Percentiles rank a stretch among this genome's conserved stretches.
Conservation (phyloP, 2,888 invertebrate species). For the Megalurothrips usitatus region DNA sequence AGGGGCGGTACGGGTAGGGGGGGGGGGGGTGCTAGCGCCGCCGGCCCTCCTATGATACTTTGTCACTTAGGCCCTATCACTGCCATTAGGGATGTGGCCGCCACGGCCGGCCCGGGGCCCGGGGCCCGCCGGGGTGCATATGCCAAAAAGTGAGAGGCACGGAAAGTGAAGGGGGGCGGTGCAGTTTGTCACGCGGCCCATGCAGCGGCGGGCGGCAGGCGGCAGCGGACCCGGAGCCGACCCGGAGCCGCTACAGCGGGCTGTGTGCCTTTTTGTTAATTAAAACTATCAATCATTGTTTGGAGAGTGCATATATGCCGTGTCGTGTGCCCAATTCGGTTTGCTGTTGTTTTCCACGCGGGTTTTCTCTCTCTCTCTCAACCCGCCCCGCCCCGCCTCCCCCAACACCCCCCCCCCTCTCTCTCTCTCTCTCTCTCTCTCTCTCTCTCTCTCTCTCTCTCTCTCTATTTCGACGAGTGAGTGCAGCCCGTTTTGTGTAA, state of each 20-base stretch:
- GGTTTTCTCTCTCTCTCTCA: background rate
- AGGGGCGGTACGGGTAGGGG: no score
- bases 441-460: background rate
- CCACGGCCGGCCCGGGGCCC: background rate
- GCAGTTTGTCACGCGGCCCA: background rate
- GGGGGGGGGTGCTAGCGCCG: no score
- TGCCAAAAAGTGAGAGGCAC: constrained; percentile 13
- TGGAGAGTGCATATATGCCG: background rate
- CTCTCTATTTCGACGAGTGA: no score
- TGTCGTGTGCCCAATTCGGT: background rate
- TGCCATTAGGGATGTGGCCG: background rate
- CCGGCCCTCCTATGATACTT: background rate
- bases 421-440: background rate
- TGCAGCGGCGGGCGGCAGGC: no score
- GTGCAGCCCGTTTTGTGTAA: background rate
- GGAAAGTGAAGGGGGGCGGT: background rate
- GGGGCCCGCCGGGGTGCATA: background rate
- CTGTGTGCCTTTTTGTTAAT: constrained; percentile 21
- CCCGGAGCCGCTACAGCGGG: background rate
- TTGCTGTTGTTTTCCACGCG: background rate
- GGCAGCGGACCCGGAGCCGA: no score
- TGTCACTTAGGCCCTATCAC: background rate
- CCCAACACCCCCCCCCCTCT: no score
- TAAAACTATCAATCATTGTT: constrained; percentile 25
- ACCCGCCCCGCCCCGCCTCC: no score